phyloP scores from a whole-genome alignment of 2,113 vertebrate genomes.

The Platanista minor region DNA sequence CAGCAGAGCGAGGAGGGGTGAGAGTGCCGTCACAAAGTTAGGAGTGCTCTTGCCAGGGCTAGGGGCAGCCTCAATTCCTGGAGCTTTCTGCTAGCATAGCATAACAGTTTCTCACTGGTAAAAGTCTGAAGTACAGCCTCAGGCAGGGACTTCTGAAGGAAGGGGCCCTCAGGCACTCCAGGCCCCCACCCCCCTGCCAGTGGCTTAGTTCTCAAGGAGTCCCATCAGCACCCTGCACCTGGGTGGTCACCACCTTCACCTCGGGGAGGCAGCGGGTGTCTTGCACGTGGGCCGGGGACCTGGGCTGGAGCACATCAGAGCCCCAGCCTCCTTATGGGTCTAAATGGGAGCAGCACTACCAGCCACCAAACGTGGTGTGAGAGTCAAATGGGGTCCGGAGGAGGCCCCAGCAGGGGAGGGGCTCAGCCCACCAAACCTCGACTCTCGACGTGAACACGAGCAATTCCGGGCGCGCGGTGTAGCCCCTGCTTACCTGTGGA shows the following conservation, averaged over 20 bases:
- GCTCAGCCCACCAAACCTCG: no score
- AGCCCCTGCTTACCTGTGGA: background rate
- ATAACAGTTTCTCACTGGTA: background rate
- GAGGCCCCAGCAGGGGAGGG: fast-evolving
- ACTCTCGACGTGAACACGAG: no score
- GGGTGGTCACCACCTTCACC: no score
- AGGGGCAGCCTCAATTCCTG: fast-evolving
- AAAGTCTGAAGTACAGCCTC: background rate
- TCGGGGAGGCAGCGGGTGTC: no score
- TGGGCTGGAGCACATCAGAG: background rate
- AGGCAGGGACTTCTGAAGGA: background rate
- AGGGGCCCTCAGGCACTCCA: no score
- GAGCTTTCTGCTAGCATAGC: no score
- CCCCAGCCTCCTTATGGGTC: no score
- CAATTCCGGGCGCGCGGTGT: background rate
- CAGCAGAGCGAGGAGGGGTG: background rate
- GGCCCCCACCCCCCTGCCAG: no score
- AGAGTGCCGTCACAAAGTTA: no score
- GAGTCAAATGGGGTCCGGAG: background rate
- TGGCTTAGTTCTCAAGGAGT: background rate
- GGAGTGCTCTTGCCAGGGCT: background rate
- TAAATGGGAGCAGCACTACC: fast-evolving
- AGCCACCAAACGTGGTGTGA: background rate
- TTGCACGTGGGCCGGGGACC: background rate
- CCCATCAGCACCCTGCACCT: background rate